A percentile compares a stretch with the other conserved stretches of the same genome.
Evolutionary conservation across 1,140 invertebrate genomes (phyloP).

Genomic region (Drosophila orosa): DNA sequence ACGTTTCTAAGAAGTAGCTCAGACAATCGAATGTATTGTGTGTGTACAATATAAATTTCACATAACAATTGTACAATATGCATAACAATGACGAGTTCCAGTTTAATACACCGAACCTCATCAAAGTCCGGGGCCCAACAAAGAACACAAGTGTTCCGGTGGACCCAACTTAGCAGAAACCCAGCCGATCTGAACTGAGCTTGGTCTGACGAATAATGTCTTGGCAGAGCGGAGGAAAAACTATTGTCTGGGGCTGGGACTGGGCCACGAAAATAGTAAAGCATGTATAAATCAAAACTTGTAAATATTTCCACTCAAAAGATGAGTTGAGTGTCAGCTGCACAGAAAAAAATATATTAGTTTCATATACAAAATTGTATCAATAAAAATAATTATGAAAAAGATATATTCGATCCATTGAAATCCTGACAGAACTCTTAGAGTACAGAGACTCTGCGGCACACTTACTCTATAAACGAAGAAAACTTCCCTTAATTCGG

Average conservation of each 20-base stretch:
- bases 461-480: too few relatives aligned
- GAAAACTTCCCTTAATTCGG: background rate
- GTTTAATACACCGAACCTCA: slow-evolving; percentile 45
- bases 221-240: slow-evolving; percentile 54
- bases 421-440: too few relatives aligned
- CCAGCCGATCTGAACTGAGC: slow-evolving; percentile 24
- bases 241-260: slow-evolving; percentile 63
- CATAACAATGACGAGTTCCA: slow-evolving; percentile 77
- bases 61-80: slow-evolving; percentile 80
- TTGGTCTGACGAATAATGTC: slow-evolving; percentile 39
- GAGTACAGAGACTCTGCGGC: too few relatives aligned
- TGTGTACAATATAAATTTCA: slow-evolving; percentile 62
- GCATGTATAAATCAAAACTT: slow-evolving; percentile 70
- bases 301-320: slow-evolving; percentile 59
- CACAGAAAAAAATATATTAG: background rate
- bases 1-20: slow-evolving; percentile 70
- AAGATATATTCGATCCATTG: too few relatives aligned
- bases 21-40: slow-evolving; percentile 70
- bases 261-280: slow-evolving; percentile 52
- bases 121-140: slow-evolving; percentile 31
- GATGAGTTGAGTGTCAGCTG: slow-evolving; percentile 38
- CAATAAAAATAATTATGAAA: background rate
- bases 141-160: slow-evolving; percentile 72
- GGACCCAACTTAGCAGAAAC: slow-evolving; percentile 29
- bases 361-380: too few relatives aligned